These are phyloP conservation scores for Pandemis corylana DNA, from an alignment of 2,888 invertebrate species.

Conservation along the genomic window DNA sequence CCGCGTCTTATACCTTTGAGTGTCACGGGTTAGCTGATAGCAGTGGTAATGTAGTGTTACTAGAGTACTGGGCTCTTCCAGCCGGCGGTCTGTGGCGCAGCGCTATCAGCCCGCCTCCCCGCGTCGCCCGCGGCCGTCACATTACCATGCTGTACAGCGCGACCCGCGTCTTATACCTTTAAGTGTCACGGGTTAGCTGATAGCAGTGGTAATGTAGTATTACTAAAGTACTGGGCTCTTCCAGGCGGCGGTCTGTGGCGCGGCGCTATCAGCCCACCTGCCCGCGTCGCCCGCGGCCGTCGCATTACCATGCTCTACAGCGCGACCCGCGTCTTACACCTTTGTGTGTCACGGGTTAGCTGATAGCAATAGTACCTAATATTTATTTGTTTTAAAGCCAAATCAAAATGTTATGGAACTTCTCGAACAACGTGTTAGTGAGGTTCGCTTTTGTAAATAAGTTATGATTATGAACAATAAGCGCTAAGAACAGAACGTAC, in stretches of 20 bases:
- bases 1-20: slow-evolving; percentile 1
- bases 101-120: slow-evolving; percentile 4
- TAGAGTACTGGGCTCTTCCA: not conserved
- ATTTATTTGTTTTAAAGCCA: not conserved
- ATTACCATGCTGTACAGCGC: not conserved
- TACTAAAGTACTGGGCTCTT: not conserved
- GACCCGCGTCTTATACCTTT: slow-evolving; percentile 2
- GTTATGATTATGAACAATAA: no score
- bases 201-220: not conserved
- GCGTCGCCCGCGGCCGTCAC: not conserved
- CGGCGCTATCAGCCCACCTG: slow-evolving; percentile 3
- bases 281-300: slow-evolving; percentile 1
- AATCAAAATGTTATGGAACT: not conserved
- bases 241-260: not conserved
- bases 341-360: slow-evolving; percentile 4
- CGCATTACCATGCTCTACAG: not conserved
- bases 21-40: slow-evolving; percentile 2
- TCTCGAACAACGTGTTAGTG: no score
- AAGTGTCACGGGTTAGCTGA: not conserved
- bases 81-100: not conserved
- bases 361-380: not conserved
- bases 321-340: not conserved
- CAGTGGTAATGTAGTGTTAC: not conserved
- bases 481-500: no score
- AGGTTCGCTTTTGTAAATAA: no score